Evolutionary conservation across 23 tunicate genomes (phyloP), one percentile per base, ranked within the genome.

Genomic region (Ciona savignyi): DNA sequence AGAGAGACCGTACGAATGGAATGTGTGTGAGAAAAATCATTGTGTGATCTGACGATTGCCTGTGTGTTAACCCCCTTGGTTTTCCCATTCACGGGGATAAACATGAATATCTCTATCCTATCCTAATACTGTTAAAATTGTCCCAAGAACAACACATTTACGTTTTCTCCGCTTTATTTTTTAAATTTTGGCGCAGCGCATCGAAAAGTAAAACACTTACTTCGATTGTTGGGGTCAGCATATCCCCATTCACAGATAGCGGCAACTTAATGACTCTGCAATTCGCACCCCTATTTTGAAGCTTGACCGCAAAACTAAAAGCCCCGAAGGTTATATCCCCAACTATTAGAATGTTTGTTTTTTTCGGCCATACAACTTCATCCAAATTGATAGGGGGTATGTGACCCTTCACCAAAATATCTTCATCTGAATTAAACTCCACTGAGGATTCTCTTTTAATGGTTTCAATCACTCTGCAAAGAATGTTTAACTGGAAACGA

Each of bases 361-460:
- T 42, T 15, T 6, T 9, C 15, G 56, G 56, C 56, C 56, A 42
- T 6, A 6, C 15, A 15, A 42, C 56, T 15, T 42, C 11, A 42
- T 42, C 56, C 9, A 42, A 42, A 42, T 42, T 42, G 9, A 42
- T 15, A 42, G 56, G 15, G 11, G 56, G 56, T 42, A 42, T 42
- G 15, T 42, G 56, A 6, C 11, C 56, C 2, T 67, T 34, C 2
- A 62, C 30, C 30, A 25, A 2, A 30, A 63, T 30, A 20, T 76
- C 80, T 22, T 19, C 60, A 62, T 76, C 80, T 20, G 23, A 21
- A 24, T 49, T 33, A 20, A 22, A 20, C 25, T 34, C 19, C 2
- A 76, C 23, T 63, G 80, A 62, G 56, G 70, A 27, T 27, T 76
- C 80, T 3, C 32, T 65, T 30, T 76, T 35, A 25, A 76, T 51